A percentile compares a stretch with the other conserved stretches of the same genome.
Evolutionary conservation across 2,888 invertebrate genomes (phyloP).

Genomic region (Xanthostigma xanthostigma): DNA sequence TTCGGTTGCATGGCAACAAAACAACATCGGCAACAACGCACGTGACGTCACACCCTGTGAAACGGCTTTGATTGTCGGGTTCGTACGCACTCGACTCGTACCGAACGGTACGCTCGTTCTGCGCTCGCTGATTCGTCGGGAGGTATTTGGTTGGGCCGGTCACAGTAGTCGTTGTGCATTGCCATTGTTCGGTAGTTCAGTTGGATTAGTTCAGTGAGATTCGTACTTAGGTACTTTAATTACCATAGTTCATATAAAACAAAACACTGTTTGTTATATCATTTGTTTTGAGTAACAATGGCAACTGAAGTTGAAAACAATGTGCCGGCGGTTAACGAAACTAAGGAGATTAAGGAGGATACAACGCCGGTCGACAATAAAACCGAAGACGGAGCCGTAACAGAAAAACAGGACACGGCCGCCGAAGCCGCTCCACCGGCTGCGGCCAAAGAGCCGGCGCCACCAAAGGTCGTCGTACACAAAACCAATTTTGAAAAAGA

Average conservation of each 20-base stretch:
- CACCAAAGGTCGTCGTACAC: constrained; percentile 68
- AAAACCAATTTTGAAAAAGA: constrained; percentile 84
- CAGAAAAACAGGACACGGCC: constrained; percentile 27
- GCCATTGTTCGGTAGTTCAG: too few relatives aligned
- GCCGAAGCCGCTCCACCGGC: constrained; percentile 33
- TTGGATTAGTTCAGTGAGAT: too few relatives aligned
- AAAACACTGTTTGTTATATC: constrained; percentile 7
- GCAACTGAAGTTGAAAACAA: constrained; percentile 63
- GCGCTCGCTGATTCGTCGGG: too few relatives aligned
- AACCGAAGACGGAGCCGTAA: constrained; percentile 29
- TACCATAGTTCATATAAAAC: not conserved
- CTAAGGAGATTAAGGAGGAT: constrained; percentile 33
- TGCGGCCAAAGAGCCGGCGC: constrained; percentile 45
- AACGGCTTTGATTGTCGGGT: too few relatives aligned
- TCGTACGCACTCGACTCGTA: too few relatives aligned
- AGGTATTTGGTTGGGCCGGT: too few relatives aligned
- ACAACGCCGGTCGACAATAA: constrained; percentile 31
- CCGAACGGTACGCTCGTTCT: too few relatives aligned
- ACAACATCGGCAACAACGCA: too few relatives aligned
- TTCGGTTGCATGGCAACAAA: too few relatives aligned
- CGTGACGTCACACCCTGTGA: too few relatives aligned
- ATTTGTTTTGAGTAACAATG: constrained; percentile 35
- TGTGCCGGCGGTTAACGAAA: constrained; percentile 45
- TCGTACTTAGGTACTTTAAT: too few relatives aligned
- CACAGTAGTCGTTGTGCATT: too few relatives aligned